Base-by-base conservation (phyloP, 2,797 vertebrate species). In the Melanotaenia boesemani region DNA sequence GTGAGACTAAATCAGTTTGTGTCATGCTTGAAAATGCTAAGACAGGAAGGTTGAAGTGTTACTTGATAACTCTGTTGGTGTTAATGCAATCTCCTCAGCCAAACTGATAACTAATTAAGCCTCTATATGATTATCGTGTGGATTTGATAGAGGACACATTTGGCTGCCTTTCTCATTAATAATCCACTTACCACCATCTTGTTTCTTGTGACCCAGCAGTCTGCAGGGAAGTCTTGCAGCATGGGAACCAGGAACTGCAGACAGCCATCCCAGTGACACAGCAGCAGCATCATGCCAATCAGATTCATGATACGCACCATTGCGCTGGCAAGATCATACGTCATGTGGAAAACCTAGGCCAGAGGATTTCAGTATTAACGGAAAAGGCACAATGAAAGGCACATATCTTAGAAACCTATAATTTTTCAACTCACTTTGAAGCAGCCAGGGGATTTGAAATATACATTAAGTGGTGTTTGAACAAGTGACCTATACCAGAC, bases 231-330 rank as follows among this genome's bases (percentile, higher is more conserved):
- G 88, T 99, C 98, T 88, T 99, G 98, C 87, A 99, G 95, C 98
- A 99, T 99, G 73, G 98, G 98, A 58, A 99, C 97, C 76, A 99
- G 95, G 93, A 99, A 99, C 94, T 99, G 97, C 61, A 99, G 95
- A 87, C 98, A 99, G 82, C 98, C 98, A 0, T 99, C 98, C 98
- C 98, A 99, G 90, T 99, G 98, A 80, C 98, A 99, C 37, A 99
- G 94, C 91, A 99, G 93, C 26, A 99, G 94, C 97, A 99, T 99
- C 98, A 99, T 99, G 56, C 96, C 97, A 0, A 99, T 99, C 82
- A 99, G 95, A 92, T 99, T 99, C 79, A 98, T 94, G 54, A 99
- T 99, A 65, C 98, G 95, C 79, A 99, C 95, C 94, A 99, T 97
- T 0, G 98, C 98, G 0, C 98, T 99, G 71, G 98, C 98, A 92